Conservation (phyloP, 2,113 vertebrate genomes). For the Bettongia penicillata region DNA sequence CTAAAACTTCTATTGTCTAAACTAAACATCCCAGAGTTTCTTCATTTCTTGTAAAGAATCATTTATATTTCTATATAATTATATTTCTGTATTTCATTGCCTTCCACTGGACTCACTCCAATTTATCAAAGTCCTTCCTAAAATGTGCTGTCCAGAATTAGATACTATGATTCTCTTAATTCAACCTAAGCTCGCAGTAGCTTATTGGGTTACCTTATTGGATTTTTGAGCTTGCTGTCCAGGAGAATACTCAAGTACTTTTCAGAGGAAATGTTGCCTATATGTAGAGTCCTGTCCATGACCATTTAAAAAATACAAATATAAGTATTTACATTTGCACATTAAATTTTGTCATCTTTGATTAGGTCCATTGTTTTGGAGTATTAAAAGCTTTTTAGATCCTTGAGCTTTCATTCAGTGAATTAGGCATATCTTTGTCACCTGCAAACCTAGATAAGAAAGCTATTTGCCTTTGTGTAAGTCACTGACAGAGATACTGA, state of each 20-base stretch:
- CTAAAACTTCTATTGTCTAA: neutral
- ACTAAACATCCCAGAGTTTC: neutral
- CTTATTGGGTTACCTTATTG: neutral
- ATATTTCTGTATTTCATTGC: neutral
- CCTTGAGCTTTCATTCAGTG: neutral
- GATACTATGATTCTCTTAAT: neutral
- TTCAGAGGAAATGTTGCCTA: neutral
- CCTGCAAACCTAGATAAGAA: neutral
- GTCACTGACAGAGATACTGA: neutral
- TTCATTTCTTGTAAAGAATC: neutral
- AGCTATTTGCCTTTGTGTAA: neutral
- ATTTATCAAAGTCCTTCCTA: neutral
- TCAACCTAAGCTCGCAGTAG: neutral
- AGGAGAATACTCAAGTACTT: neutral
- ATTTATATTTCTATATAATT: neutral
- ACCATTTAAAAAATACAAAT: neutral
- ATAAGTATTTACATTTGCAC: neutral
- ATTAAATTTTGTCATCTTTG: neutral
- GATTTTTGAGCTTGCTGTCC: too few species aligned
- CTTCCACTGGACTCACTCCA: neutral
- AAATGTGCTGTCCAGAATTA: neutral
- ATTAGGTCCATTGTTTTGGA: neutral
- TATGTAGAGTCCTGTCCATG: neutral
- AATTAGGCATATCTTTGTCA: neutral
- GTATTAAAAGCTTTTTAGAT: neutral